Evolutionary conservation across 2,113 vertebrate genomes (phyloP).

Genomic region (Chionomys nivalis): DNA sequence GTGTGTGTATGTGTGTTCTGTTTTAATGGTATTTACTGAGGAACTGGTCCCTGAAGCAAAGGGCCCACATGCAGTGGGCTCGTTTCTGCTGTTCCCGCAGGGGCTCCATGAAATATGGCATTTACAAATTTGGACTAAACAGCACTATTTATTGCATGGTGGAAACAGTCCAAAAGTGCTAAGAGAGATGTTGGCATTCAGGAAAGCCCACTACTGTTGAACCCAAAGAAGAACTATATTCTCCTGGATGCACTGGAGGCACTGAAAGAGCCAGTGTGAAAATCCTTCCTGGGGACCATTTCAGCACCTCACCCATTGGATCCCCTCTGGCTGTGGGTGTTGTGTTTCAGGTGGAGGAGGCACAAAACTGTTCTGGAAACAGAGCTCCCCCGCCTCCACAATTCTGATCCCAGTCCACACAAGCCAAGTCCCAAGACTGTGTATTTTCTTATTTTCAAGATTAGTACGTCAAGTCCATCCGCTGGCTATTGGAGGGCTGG

Average conservation of each 20-base stretch:
- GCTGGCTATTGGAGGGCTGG: constrained; percentile 64
- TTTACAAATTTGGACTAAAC: constrained; percentile 77
- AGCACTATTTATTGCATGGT: constrained; percentile 68
- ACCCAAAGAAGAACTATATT: constrained; percentile 60
- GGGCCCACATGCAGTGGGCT: constrained; percentile 52
- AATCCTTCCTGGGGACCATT: constrained; percentile 53
- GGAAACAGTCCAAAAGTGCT: constrained; percentile 76
- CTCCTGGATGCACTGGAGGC: constrained; percentile 51
- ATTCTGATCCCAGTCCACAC: constrained; percentile 22
- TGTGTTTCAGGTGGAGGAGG: constrained; percentile 33
- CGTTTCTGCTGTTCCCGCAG: constrained; percentile 61
- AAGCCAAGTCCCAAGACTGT: constrained; percentile 34
- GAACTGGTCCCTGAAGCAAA: constrained; percentile 22
- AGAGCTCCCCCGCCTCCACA: not conserved
- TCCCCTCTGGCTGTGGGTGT: constrained; percentile 36
- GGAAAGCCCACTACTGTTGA: constrained; percentile 68
- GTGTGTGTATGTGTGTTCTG: not conserved
- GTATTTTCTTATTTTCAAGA: constrained; percentile 75
- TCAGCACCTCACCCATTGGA: constrained; percentile 33
- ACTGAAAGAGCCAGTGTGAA: constrained; percentile 56
- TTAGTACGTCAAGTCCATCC: constrained; percentile 66
- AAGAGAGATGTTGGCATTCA: constrained; percentile 71
- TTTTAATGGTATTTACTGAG: constrained; percentile 36
- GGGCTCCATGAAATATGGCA: constrained; percentile 68
- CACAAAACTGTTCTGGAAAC: constrained; percentile 35